phyloP scores from a whole-genome alignment of 2,888 invertebrate species.

The Sphaerophoria rueppellii region DNA sequence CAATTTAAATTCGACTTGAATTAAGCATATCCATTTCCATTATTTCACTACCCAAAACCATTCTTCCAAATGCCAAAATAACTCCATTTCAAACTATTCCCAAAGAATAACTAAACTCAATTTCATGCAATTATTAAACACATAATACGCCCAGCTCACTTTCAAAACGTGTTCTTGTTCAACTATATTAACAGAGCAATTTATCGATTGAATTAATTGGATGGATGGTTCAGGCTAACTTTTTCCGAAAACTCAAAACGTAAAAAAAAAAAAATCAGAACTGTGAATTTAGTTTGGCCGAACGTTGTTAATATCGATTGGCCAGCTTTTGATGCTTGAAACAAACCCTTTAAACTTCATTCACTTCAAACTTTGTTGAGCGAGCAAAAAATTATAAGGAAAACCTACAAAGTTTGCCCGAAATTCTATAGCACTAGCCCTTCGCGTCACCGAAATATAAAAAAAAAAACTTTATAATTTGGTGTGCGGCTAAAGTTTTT shows the following conservation, averaged over 20 bases:
- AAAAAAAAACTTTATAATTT: constrained; percentile 57
- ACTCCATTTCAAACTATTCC: not conserved
- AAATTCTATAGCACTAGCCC: not conserved
- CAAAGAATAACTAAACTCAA: not conserved
- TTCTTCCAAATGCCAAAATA: not conserved
- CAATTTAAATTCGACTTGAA: too few relatives aligned
- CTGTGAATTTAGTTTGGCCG: constrained; percentile 15
- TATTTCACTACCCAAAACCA: too few relatives aligned
- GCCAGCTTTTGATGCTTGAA: constrained; percentile 41
- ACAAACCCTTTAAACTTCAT: constrained; percentile 60
- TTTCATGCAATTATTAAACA: constrained; percentile 26
- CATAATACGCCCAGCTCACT: constrained; percentile 8
- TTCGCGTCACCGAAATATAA: not conserved
- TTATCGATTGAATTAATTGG: constrained; percentile 16
- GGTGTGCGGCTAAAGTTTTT: constrained; percentile 61
- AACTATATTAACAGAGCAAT: constrained; percentile 1
- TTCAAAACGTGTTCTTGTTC: not conserved
- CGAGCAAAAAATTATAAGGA: too few relatives aligned
- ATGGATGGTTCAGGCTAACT: not conserved
- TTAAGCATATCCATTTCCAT: too few relatives aligned
- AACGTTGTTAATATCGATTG: constrained; percentile 62
- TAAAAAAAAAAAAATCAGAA: not conserved
- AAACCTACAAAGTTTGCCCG: not conserved
- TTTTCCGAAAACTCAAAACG: constrained; percentile 1
- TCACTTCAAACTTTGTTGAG: constrained; percentile 51